Conservation (phyloP, 2,888 invertebrate genomes). For the Oligia strigilis region DNA sequence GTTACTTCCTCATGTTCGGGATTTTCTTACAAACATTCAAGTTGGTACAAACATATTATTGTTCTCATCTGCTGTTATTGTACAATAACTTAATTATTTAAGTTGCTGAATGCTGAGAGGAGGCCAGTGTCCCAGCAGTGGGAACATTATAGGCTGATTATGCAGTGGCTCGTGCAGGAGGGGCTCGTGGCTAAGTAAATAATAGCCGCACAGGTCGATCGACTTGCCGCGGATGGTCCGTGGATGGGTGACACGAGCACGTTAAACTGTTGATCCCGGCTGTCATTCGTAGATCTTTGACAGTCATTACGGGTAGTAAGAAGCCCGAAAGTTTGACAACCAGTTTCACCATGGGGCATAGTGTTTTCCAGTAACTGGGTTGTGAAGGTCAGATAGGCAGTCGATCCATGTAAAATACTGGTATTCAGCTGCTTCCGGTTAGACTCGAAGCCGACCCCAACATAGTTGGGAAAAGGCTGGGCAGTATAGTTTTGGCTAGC, state of each 20-base stretch:
- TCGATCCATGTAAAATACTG: neutral
- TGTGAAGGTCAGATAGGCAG: neutral
- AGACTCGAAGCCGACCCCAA: neutral
- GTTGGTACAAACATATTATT: constrained; percentile 1
- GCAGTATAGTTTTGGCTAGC: neutral
- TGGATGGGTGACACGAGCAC: too few relatives aligned
- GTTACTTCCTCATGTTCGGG: neutral
- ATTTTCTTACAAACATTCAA: neutral
- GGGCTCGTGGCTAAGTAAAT: neutral
- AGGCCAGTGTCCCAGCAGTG: too few relatives aligned
- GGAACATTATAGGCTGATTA: too few relatives aligned
- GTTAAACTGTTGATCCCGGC: neutral
- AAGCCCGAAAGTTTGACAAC: neutral
- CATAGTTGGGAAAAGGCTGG: neutral
- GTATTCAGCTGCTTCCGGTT: neutral
- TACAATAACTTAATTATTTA: too few relatives aligned
- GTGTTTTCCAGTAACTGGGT: neutral
- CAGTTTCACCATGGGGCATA: neutral
- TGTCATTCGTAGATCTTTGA: neutral
- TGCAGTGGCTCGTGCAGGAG: neutral
- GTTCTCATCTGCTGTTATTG: neutral
- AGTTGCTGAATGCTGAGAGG: too few relatives aligned
- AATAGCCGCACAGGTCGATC: too few relatives aligned
- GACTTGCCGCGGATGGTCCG: too few relatives aligned
- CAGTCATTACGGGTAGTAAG: neutral